Evolutionary conservation across 2,113 vertebrate species (phyloP).

Genomic region (Donacobius atricapilla): DNA sequence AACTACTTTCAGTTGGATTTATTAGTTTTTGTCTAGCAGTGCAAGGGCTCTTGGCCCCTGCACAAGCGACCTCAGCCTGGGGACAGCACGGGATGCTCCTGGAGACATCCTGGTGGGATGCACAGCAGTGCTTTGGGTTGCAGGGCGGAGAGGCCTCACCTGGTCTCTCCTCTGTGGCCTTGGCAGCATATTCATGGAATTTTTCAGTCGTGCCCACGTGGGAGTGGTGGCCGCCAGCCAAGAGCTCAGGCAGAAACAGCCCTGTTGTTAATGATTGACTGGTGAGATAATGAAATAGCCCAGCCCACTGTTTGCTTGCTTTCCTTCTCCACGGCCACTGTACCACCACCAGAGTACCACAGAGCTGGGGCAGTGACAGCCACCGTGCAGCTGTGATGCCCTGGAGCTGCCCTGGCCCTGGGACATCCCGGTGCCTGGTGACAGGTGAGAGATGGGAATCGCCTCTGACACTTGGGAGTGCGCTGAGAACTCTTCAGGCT

Average conservation of each 20-base stretch:
- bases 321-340: neutral
- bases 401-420: fast-evolving
- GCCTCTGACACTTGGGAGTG: fast-evolving
- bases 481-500: fast-evolving
- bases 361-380: neutral
- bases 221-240: neutral
- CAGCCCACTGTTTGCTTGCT: neutral
- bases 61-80: fast-evolving
- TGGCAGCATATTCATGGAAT: neutral
- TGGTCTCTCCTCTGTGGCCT: neutral
- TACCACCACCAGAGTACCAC: fast-evolving
- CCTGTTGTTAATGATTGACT: conserved; percentile 30
- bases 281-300: neutral
- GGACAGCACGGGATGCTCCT: neutral
- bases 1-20: neutral
- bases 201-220: neutral
- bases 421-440: fast-evolving
- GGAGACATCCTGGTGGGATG: neutral
- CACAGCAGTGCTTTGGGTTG: fast-evolving
- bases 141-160: neutral
- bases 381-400: neutral
- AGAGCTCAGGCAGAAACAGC: neutral
- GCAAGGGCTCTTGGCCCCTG: neutral
- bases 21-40: neutral
- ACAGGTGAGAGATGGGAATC: neutral